Evolutionary conservation across 2,888 invertebrate species (phyloP).

Genomic region (Andrena bicolor): DNA sequence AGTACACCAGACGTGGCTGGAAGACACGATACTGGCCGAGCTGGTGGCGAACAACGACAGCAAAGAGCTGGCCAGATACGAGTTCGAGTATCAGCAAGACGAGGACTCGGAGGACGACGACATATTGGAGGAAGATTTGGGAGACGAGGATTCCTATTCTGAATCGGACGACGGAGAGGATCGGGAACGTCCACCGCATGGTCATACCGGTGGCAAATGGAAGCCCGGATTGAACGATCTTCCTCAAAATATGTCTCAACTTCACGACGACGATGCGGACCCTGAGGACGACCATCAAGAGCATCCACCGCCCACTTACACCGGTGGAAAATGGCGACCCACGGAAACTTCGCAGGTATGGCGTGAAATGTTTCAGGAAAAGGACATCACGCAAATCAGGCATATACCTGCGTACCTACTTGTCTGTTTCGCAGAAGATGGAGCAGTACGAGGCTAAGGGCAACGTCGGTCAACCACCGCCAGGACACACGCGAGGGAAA

Average conservation of each 20-base stretch:
- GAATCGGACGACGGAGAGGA: slow-evolving; percentile 87
- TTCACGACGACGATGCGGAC: slow-evolving; percentile 84
- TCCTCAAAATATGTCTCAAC: slow-evolving; percentile 73
- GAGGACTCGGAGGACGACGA: slow-evolving; percentile 80
- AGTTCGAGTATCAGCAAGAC: slow-evolving; percentile 79
- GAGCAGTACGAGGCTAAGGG: slow-evolving; percentile 77
- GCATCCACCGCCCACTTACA: slow-evolving; percentile 86
- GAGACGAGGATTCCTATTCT: slow-evolving; percentile 87
- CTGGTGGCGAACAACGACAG: slow-evolving; percentile 72
- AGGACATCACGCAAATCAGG: neutral
- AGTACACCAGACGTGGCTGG: slow-evolving; percentile 78
- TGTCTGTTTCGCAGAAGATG: slow-evolving; percentile 67
- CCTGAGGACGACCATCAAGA: slow-evolving; percentile 75
- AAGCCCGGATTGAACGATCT: slow-evolving; percentile 86
- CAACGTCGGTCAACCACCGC: slow-evolving; percentile 86
- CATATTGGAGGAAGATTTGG: slow-evolving; percentile 82
- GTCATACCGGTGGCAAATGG: slow-evolving; percentile 91
- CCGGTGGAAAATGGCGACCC: slow-evolving; percentile 89
- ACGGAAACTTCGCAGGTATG: slow-evolving; percentile 76
- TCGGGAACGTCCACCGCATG: slow-evolving; percentile 86
- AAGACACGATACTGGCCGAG: slow-evolving; percentile 80
- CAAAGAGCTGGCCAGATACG: slow-evolving; percentile 75
- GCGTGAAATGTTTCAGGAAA: neutral
- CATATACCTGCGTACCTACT: neutral
- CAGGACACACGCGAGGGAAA: slow-evolving; percentile 91